Conservation (phyloP, 2,888 invertebrate genomes). For the Hirtodrosophila alboralis region DNA sequence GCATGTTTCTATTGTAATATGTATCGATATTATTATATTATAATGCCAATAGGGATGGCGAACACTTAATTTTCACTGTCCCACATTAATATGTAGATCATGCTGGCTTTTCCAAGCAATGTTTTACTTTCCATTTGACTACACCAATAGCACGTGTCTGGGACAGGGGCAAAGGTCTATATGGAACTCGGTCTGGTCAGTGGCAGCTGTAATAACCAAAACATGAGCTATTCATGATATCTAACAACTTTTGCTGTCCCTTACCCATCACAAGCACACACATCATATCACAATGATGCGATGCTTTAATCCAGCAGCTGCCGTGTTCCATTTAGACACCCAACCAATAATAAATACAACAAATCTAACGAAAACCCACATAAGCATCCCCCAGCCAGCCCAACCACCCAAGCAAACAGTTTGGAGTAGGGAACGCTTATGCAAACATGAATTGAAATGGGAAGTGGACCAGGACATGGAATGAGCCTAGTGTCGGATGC, state of each 20-base stretch:
- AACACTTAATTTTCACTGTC: slow-evolving; percentile 1
- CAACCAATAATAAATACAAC: slow-evolving; percentile 14
- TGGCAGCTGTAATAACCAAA: slow-evolving; percentile 75
- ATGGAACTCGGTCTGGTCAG: slow-evolving; percentile 30
- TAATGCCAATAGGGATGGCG: slow-evolving; percentile 13
- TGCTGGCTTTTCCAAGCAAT: slow-evolving; percentile 23
- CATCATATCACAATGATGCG: slow-evolving; percentile 44
- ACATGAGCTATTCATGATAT: slow-evolving; percentile 50
- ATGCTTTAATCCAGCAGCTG: slow-evolving; percentile 59
- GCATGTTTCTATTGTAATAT: slow-evolving; percentile 16
- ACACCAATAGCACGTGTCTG: slow-evolving; percentile 22
- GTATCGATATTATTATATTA: slow-evolving; percentile 14
- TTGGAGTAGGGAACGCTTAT: slow-evolving; percentile 73
- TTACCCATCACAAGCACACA: slow-evolving; percentile 9
- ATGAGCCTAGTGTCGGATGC: slow-evolving; percentile 40
- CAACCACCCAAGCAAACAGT: slow-evolving; percentile 49
- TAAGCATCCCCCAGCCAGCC: slow-evolving; percentile 35
- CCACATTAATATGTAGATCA: neutral
- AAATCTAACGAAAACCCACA: slow-evolving; percentile 9
- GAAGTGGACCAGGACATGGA: slow-evolving; percentile 22
- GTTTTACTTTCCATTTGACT: slow-evolving; percentile 57
- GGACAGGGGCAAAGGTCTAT: neutral
- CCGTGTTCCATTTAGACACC: slow-evolving; percentile 24
- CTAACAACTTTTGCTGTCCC: slow-evolving; percentile 49
- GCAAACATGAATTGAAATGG: slow-evolving; percentile 59